Base-by-base conservation (phyloP, 2,797 vertebrate genomes). In the Oceanodroma leucorhoa region DNA sequence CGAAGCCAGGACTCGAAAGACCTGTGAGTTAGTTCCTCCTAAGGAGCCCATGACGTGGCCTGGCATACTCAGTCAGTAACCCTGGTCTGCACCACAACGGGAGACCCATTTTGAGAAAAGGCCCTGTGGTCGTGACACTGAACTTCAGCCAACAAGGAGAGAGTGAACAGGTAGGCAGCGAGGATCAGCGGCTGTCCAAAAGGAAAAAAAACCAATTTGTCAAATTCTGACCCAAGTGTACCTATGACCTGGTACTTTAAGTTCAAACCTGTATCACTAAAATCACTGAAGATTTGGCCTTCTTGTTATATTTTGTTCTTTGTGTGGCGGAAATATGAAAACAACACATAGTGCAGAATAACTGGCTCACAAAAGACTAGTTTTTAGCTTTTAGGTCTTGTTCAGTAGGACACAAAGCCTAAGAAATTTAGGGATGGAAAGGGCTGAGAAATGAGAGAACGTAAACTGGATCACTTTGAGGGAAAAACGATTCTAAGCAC, bases 61-160 rank as follows among this genome's bases (percentile, higher is more conserved):
- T 55, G 51, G 10, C 4, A 4, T 3, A 14, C 36, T 32, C 32
- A 32, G 51, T 20, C 53, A 20, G 53, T 10, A 55, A 36, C 20
- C 9, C 15, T 1, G 2, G 3, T 55, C 45, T 69, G 34, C 53
- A 27, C 1, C 2, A 79, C 6, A 3, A 9, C 5, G 5, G 43
- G 41, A 55, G 22, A 43, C 27, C 34, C 2, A 3, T 51, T 62
- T 48, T 38, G 45, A 70, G 32, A 38, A 89, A 72, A 88, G 41
- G 34, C n/a, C n/a, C 26, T 0, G 0, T 26, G 19, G 16, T 41
- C 4, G 0, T 5, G 71, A 66, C 21, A 65, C n/a, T 36, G 18
- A 90, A 77, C 53, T 89, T 87, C 19, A 61, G 64, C 40, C 43
- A 65, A 58, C 36, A 67, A 93, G 92, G 45, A 67, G 14, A 76